Conservation (phyloP, 2,888 invertebrate genomes). For the Cyclophora albipunctata region DNA sequence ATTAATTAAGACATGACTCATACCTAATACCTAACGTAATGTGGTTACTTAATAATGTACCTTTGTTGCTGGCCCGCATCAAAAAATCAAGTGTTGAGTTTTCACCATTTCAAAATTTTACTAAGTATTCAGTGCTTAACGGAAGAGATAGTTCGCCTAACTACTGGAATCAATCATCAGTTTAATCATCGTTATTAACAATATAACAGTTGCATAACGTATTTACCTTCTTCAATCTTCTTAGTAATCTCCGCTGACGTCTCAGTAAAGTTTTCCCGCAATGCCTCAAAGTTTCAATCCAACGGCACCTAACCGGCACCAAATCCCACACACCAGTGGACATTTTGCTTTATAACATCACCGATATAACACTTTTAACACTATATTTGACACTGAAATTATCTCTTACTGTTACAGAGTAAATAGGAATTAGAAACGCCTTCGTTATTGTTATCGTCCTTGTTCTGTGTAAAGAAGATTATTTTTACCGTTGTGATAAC, state of each 20-base stretch:
- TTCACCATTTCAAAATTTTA: too few relatives aligned
- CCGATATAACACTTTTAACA: constrained; percentile 10
- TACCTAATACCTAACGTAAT: too few relatives aligned
- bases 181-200: neutral
- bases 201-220: neutral
- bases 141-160: too few relatives aligned
- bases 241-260: constrained; percentile 59
- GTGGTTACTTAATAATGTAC: too few relatives aligned
- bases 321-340: constrained; percentile 57
- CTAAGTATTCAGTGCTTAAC: too few relatives aligned
- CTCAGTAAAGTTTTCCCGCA: constrained; percentile 68
- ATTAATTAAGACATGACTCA: too few relatives aligned
- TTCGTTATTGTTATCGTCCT: too few relatives aligned
- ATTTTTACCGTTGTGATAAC: too few relatives aligned
- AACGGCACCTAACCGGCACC: constrained; percentile 59
- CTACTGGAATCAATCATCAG: neutral
- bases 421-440: neutral
- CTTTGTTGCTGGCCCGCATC: too few relatives aligned
- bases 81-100: too few relatives aligned
- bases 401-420: constrained; percentile 4
- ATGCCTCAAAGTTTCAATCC: constrained; percentile 64
- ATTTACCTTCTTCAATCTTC: constrained; percentile 65
- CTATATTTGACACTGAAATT: constrained; percentile 10
- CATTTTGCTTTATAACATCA: constrained; percentile 43
- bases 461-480: too few relatives aligned